Percentiles rank a stretch among this genome's conserved stretches.
Evolutionary conservation across 2,888 invertebrate genomes (phyloP).

Genomic region (Patella pellucida): DNA sequence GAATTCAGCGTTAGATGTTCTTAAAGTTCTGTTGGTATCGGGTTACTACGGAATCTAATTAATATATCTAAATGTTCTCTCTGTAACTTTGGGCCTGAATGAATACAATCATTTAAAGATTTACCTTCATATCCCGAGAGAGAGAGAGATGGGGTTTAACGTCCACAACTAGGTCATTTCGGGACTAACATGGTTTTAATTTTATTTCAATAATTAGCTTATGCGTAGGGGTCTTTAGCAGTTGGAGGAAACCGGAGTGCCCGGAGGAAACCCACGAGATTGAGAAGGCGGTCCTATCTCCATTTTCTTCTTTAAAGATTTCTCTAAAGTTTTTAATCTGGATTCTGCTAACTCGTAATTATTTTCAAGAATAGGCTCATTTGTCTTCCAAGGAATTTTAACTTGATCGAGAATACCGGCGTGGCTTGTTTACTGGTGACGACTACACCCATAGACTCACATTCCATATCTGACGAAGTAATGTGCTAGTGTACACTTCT

Average conservation of each 20-base stretch:
- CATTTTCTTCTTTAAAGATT: background rate
- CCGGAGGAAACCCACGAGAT: no score
- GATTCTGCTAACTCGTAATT: background rate
- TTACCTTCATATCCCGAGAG: background rate
- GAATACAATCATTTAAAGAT: constrained; percentile 3
- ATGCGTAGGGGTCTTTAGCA: background rate
- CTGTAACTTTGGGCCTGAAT: background rate
- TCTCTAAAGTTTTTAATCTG: background rate
- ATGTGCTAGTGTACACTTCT: no score
- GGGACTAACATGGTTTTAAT: background rate
- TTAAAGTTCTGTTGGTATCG: no score
- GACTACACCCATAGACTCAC: no score
- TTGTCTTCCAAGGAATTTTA: background rate
- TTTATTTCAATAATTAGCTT: background rate
- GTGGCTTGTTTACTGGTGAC: no score
- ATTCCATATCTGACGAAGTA: no score
- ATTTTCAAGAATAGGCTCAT: background rate
- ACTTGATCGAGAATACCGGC: no score
- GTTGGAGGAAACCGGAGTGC: no score
- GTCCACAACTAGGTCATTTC: background rate
- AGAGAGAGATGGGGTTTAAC: no score
- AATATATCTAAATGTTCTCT: background rate
- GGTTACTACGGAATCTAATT: no score
- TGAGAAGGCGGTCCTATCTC: no score
- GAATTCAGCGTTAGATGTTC: no score